A percentile compares a stretch with the other conserved stretches of the same genome.
phyloP scores from a whole-genome alignment of 2,113 vertebrate species.

The Platycercus adscitus region DNA sequence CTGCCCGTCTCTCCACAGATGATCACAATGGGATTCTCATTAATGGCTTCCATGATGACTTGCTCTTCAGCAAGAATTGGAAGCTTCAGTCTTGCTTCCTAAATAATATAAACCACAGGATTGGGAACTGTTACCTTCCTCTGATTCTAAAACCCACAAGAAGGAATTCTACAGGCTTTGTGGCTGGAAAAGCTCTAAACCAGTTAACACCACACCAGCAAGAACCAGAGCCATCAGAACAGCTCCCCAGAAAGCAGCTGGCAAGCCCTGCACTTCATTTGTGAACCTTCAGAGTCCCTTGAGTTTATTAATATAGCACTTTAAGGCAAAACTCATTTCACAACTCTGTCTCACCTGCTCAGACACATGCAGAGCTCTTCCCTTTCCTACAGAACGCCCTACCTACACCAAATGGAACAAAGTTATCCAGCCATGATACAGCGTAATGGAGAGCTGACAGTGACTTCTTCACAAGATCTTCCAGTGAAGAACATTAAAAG shows the following conservation, averaged over 20 bases:
- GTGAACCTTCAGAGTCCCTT: background rate
- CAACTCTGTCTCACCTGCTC: fast-evolving
- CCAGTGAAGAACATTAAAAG: background rate
- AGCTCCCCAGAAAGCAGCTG: background rate
- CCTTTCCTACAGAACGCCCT: fast-evolving
- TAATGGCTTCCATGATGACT: slow-evolving; percentile 92
- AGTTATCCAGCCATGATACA: background rate
- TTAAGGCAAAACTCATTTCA: background rate
- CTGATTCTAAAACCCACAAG: background rate
- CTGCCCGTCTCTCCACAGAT: slow-evolving; percentile 96
- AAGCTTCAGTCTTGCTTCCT: slow-evolving; percentile 91
- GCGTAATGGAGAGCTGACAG: background rate
- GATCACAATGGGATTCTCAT: slow-evolving; percentile 84
- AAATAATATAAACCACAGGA: background rate
- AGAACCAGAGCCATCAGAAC: background rate
- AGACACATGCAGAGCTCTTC: background rate
- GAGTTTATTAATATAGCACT: background rate
- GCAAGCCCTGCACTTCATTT: background rate
- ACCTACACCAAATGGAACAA: background rate
- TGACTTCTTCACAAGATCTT: background rate
- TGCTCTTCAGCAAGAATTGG: slow-evolving; percentile 94
- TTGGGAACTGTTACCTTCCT: background rate
- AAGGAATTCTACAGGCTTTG: background rate
- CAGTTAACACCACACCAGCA: fast-evolving
- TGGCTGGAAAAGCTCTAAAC: background rate